These are phyloP conservation scores for Illadopsis cleaveri DNA, from an alignment of 2,113 vertebrate genomes.

Conservation along the genomic window DNA sequence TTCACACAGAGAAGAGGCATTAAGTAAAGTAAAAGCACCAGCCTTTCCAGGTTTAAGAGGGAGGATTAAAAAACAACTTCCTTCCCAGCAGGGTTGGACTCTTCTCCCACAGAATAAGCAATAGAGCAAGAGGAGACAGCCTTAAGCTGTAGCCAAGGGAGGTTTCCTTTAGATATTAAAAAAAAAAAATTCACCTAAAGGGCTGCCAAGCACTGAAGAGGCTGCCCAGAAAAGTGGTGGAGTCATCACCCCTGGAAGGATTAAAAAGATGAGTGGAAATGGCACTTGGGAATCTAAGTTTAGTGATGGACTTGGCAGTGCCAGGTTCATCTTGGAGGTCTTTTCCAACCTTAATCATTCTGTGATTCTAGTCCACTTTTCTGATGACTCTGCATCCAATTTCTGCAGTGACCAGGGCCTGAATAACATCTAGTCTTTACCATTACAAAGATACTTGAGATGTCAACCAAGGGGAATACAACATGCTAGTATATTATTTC, in stretches of 20 bases:
- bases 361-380: neutral
- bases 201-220: neutral
- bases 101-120: neutral
- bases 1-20: neutral
- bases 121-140: neutral
- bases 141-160: neutral
- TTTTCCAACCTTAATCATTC: neutral
- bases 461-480: neutral
- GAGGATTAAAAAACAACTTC: neutral
- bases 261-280: neutral
- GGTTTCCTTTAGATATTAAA: neutral
- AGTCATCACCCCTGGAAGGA: neutral
- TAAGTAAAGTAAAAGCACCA: neutral
- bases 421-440: neutral
- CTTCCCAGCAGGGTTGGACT: neutral
- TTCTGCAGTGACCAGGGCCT: neutral
- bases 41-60: neutral
- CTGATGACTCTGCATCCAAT: neutral
- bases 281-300: neutral
- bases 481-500: neutral
- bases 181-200: neutral
- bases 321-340: neutral
- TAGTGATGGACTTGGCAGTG: neutral
- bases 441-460: neutral
- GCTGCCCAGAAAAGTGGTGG: neutral